Evolutionary conservation across 2,797 vertebrate species (phyloP).

Genomic region (Euthynnus affinis): DNA sequence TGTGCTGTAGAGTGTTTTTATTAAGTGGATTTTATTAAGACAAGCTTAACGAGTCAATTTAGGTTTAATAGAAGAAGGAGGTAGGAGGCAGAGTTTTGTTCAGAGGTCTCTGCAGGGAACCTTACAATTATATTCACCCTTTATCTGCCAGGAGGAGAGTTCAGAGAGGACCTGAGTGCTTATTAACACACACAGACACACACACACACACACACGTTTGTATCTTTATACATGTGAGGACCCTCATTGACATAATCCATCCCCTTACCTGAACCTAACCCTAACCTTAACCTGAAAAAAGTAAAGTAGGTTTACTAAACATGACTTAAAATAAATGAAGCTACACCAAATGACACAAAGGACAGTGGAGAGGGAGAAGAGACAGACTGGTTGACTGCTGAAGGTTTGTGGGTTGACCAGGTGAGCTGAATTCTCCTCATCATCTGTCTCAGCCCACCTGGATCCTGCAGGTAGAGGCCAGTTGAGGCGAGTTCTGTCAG

Average conservation of each 20-base stretch:
- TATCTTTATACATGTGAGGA: too few relatives aligned
- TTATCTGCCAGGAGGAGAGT: constrained; percentile 9
- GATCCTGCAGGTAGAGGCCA: background rate
- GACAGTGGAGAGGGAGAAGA: background rate
- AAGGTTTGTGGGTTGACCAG: background rate
- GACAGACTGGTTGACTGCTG: background rate
- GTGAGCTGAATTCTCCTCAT: background rate
- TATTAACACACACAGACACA: constrained; percentile 9
- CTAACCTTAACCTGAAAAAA: background rate
- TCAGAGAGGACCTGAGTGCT: constrained; percentile 4
- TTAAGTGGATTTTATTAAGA: constrained; percentile 53
- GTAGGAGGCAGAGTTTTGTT: constrained; percentile 6
- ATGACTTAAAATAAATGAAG: background rate
- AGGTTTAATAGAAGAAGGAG: constrained; percentile 18
- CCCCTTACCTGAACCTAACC: too few relatives aligned
- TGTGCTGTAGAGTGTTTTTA: constrained; percentile 39
- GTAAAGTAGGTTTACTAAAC: background rate
- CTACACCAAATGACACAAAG: background rate
- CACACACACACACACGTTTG: background rate
- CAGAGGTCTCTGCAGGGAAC: constrained; percentile 35
- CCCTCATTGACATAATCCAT: too few relatives aligned
- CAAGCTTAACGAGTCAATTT: constrained; percentile 46
- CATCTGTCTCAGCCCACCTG: background rate
- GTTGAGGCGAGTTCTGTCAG: background rate
- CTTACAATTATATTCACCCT: constrained; percentile 15